These are phyloP conservation scores for Cyrtorhinus lividipennis DNA, from an alignment of 1,140 invertebrate genomes.

Conservation along the genomic window DNA sequence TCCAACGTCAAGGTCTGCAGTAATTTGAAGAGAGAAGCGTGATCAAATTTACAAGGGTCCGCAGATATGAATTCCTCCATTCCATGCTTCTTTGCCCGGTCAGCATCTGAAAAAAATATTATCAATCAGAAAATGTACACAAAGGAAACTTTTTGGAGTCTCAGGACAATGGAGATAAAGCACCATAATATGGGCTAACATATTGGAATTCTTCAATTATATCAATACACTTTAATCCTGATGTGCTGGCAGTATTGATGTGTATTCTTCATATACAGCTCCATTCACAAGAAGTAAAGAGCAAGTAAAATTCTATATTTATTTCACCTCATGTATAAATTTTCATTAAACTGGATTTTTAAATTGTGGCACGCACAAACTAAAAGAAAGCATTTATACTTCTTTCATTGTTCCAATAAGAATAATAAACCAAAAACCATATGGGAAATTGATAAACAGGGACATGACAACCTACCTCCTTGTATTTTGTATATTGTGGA, in stretches of 20 bases:
- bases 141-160: slow-evolving; percentile 4
- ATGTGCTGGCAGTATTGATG: too few species aligned
- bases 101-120: slow-evolving; percentile 75
- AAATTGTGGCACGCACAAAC: too few species aligned
- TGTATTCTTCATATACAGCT: too few species aligned
- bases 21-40: slow-evolving; percentile 78
- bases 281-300: too few species aligned
- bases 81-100: slow-evolving; percentile 91
- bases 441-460: too few species aligned
- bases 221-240: neutral
- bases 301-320: too few species aligned
- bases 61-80: slow-evolving; percentile 99
- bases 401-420: too few species aligned
- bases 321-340: too few species aligned
- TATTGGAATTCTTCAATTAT: neutral
- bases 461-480: slow-evolving; percentile 45
- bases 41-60: slow-evolving; percentile 93
- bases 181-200: neutral
- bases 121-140: neutral
- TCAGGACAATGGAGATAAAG: too few species aligned
- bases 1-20: slow-evolving; percentile 87
- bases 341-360: too few species aligned
- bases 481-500: slow-evolving; percentile 77
- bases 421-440: too few species aligned
- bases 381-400: too few species aligned